A percentile compares a stretch with the other conserved stretches of the same genome.
Conservation (phyloP, 2,797 vertebrate species). For the Poecilia gillii region DNA sequence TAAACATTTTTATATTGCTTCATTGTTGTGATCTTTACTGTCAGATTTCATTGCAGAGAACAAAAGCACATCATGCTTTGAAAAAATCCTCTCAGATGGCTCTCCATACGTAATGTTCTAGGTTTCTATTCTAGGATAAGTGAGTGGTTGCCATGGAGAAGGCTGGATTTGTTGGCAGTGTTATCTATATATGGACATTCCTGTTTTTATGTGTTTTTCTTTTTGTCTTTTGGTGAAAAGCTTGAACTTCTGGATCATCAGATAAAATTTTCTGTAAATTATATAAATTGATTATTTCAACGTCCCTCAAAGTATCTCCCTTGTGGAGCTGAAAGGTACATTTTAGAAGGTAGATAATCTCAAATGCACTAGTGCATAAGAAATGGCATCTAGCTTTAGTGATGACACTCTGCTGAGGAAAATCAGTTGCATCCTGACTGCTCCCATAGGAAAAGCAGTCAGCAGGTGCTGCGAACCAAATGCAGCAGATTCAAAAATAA, state of each 20-base stretch:
- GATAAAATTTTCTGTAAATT: background rate
- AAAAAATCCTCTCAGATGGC: constrained; percentile 41
- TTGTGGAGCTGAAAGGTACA: background rate
- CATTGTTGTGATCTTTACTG: background rate
- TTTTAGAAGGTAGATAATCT: background rate
- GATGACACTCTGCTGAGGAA: background rate
- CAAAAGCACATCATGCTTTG: constrained; percentile 17
- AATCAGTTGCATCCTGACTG: background rate
- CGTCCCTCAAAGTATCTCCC: background rate
- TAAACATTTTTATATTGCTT: background rate
- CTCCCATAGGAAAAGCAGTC: background rate
- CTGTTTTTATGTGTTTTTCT: constrained; percentile 25
- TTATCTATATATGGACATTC: constrained; percentile 46
- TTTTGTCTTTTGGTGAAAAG: background rate
- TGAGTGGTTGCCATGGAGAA: constrained; percentile 75
- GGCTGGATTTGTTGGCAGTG: constrained; percentile 52
- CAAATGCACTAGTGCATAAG: background rate
- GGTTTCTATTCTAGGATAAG: constrained; percentile 74
- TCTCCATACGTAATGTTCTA: constrained; percentile 58
- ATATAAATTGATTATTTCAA: background rate
- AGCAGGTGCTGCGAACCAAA: background rate
- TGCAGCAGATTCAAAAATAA: background rate
- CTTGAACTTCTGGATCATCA: background rate
- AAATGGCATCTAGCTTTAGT: background rate
- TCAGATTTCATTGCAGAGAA: constrained; percentile 19